These are phyloP conservation scores for Cataglyphis hispanica DNA, from an alignment of 1,140 invertebrate genomes.

Conservation along the genomic window DNA sequence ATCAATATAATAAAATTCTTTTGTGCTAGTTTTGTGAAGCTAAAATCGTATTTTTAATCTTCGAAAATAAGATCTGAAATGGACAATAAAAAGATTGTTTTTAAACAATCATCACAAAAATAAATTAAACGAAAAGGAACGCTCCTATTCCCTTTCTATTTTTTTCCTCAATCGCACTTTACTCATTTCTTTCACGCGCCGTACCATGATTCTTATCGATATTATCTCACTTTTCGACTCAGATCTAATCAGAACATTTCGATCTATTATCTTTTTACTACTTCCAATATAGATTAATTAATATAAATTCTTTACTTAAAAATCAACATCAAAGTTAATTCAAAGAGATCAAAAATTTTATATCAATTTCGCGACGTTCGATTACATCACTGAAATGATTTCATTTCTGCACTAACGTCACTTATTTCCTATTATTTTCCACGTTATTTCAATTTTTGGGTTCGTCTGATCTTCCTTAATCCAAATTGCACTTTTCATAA, in stretches of 20 bases:
- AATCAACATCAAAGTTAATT: background rate
- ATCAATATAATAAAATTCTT: background rate
- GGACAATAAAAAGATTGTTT: background rate
- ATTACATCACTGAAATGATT: background rate
- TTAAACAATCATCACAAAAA: background rate
- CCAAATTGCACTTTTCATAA: background rate
- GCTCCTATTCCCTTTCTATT: too few relatives aligned
- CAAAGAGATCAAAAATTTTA: background rate
- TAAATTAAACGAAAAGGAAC: background rate
- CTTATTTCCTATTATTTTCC: background rate
- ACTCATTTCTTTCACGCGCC: background rate
- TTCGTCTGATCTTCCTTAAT: background rate
- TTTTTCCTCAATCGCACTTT: background rate
- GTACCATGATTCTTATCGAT: constrained; percentile 15
- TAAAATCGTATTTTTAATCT: constrained; percentile 17
- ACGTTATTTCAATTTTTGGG: background rate
- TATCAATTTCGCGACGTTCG: constrained; percentile 8
- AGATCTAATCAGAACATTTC: constrained; percentile 8
- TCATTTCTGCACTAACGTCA: background rate
- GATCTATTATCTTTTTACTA: constrained; percentile 23
- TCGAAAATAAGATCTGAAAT: background rate
- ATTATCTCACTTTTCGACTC: constrained; percentile 19
- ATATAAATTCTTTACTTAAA: constrained; percentile 9
- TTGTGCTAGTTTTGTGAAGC: background rate
- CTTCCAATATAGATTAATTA: background rate